Conservation (phyloP, 2,113 vertebrate genomes). For the Osmerus mordax region DNA sequence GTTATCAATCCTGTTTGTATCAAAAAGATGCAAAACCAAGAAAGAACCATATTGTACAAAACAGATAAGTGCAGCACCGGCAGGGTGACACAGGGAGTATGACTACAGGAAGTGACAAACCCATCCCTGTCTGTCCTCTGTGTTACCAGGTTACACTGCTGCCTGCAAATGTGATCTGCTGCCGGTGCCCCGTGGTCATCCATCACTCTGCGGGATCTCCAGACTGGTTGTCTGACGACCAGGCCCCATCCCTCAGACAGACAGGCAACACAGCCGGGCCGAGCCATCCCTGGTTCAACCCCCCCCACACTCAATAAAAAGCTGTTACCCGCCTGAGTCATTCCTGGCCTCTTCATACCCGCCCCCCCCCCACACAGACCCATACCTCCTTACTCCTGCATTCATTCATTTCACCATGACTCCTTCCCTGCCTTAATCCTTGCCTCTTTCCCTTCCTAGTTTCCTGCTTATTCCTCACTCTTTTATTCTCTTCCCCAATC, state of each 20-base stretch:
- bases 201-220: conserved; percentile 48
- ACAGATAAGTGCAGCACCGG: too few relatives aligned
- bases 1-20: neutral
- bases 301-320: neutral
- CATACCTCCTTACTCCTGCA: conserved; percentile 37
- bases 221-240: conserved; percentile 41
- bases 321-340: too few relatives aligned
- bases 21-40: too few relatives aligned
- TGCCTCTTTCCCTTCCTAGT: neutral
- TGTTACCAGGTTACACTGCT: conserved; percentile 42
- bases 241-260: conserved; percentile 56
- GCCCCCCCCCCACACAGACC: conserved; percentile 39
- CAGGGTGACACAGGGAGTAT: too few relatives aligned
- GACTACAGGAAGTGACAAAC: neutral
- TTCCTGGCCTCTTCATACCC: too few relatives aligned
- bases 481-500: neutral
- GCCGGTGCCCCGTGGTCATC: conserved; percentile 44
- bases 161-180: conserved; percentile 36
- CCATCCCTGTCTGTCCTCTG: conserved; percentile 10
- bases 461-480: neutral
- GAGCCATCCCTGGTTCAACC: conserved; percentile 16
- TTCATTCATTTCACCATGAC: conserved; percentile 1
- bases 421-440: conserved; percentile 9
- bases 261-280: conserved; percentile 12
- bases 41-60: too few relatives aligned